Evolutionary conservation across 1,140 invertebrate genomes (phyloP), one percentile per base, ranked within the genome.

Genomic region (Calliopsis andreniformis): DNA sequence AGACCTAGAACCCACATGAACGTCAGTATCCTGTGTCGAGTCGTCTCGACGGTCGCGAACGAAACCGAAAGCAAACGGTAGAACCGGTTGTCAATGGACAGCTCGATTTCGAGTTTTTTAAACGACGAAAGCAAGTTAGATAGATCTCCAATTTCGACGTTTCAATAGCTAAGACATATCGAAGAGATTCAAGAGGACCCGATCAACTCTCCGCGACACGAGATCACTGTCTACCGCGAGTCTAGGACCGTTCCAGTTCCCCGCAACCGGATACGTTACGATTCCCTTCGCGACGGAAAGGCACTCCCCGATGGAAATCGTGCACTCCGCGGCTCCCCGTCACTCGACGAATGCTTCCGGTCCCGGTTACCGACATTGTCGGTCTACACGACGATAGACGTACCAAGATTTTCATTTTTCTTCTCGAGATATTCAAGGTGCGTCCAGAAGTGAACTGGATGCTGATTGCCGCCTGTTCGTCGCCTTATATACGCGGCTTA

Each of bases 391-490:
- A 35, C 14, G 16, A 0, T 53, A 0, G 56, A 91, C 91, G 89
- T 92, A 92, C 91, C 91, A 92, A 87, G 83, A 88, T 89, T 88
- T 83, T 92, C 91, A 92, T 92, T 91, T 91, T 92, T 86, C 70
- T 78, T 85, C 85, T 90, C 87, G 85, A 88, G 88, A 90, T 80
- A 89, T 91, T 92, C 89, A 90, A 91, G 92, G 92, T 93, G 92
- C 92, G 94, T 94, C 93, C 94, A 94, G 94, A 92, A 94, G 92
- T 93, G 94, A 94, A 95, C 94, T 95, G 94, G 93, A 94, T 95
- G 93, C 93, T 94, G 93, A 93, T 93, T 92, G 92, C 92, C 90
- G 89, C 90, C 89, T 89, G 91, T 92, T 92, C 91, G 87, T 92
- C 91, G 93, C 94, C 94, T 95, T 92, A 90, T 92, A 92, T 92